A percentile compares a stretch with the other conserved stretches of the same genome.
Conservation (phyloP, 1,140 invertebrate species). For the Oncopeltus fasciatus region DNA sequence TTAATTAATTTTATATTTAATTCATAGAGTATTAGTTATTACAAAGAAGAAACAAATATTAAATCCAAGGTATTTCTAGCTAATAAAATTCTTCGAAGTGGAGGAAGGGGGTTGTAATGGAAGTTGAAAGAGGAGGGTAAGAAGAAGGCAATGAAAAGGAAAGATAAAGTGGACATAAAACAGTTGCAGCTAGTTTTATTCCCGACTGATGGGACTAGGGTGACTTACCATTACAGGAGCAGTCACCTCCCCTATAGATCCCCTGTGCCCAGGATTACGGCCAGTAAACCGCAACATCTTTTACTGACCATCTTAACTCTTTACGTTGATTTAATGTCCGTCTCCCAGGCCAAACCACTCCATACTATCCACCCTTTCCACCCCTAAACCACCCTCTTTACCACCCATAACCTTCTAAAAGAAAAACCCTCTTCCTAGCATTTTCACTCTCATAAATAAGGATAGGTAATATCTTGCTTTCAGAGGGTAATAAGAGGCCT, state of each 20-base stretch:
- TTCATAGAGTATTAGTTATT: no score
- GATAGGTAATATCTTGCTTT: no score
- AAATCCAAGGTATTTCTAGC: no score
- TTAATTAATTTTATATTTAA: no score
- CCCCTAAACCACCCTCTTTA: not conserved
- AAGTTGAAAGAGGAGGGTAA: not conserved
- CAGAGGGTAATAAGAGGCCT: no score
- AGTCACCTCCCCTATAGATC: conserved; percentile 11
- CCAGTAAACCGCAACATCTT: conserved; percentile 16
- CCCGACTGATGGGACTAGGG: conserved; percentile 3
- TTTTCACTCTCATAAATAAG: no score
- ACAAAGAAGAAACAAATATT: no score
- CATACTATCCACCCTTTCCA: not conserved
- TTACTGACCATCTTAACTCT: conserved; percentile 17
- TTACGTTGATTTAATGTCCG: conserved; percentile 16
- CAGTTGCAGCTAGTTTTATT: conserved; percentile 16
- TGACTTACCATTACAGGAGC: conserved; percentile 23
- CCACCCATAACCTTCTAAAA: no score
- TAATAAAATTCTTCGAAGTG: no score
- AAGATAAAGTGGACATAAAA: conserved; percentile 9
- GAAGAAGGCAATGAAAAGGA: not conserved
- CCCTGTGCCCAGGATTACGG: not conserved
- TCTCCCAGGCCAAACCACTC: not conserved
- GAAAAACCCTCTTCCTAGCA: no score
- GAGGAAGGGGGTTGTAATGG: no score